Conservation (phyloP, 2,888 invertebrate species). For the Carpatolechia fugitivella region DNA sequence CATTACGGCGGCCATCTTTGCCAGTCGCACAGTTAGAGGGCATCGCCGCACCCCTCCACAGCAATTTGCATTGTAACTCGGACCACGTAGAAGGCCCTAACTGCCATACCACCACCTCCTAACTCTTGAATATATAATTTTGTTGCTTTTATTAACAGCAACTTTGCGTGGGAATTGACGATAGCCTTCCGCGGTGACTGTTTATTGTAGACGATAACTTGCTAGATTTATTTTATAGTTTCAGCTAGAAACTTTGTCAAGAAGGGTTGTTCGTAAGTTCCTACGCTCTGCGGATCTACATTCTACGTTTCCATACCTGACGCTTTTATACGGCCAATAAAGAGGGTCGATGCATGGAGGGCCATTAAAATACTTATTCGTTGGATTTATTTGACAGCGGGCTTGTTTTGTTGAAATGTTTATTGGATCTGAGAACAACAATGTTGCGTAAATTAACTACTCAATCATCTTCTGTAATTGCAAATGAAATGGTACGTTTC, state of each 20-base stretch:
- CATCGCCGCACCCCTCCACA: conserved; percentile 75
- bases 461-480: conserved; percentile 43
- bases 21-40: conserved; percentile 77
- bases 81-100: conserved; percentile 76
- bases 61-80: conserved; percentile 79
- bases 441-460: conserved; percentile 66
- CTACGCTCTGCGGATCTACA: conserved; percentile 35
- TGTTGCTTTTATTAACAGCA: conserved; percentile 78
- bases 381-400: conserved; percentile 71
- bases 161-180: conserved; percentile 78
- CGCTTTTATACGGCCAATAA: conserved; percentile 71
- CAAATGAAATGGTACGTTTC: conserved; percentile 27
- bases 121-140: conserved; percentile 80
- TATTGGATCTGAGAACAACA: conserved; percentile 58
- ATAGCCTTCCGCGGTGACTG: conserved; percentile 74
- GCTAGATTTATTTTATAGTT: conserved; percentile 77
- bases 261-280: conserved; percentile 42
- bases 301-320: conserved; percentile 26
- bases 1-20: conserved; percentile 78
- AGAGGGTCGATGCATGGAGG: conserved; percentile 61
- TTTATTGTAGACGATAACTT: conserved; percentile 76
- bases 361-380: conserved; percentile 70
- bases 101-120: conserved; percentile 75
- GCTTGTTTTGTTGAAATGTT: conserved; percentile 67
- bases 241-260: conserved; percentile 62